phyloP scores from a whole-genome alignment of 2,113 vertebrate genomes.

The Spea bombifrons region DNA sequence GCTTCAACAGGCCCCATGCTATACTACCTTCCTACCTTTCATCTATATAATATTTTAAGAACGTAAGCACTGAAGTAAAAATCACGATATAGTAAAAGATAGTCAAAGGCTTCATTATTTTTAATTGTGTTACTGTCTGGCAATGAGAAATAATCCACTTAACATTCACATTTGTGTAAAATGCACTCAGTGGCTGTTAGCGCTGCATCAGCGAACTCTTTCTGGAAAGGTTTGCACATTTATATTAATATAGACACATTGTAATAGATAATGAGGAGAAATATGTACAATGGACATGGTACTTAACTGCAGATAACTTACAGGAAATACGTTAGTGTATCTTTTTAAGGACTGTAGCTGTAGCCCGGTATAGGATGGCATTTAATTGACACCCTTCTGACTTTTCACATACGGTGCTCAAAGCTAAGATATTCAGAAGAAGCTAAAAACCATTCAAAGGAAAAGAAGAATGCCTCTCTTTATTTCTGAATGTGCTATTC shows the following conservation, averaged over 20 bases:
- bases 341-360: conserved; percentile 11
- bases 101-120: too few species aligned
- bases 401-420: neutral
- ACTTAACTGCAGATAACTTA: conserved; percentile 4
- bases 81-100: too few species aligned
- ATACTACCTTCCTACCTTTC: too few species aligned
- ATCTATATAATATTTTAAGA: too few species aligned
- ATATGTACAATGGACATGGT: conserved; percentile 3
- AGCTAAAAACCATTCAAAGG: neutral
- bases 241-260: neutral
- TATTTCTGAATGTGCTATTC: neutral
- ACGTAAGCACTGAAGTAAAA: too few species aligned
- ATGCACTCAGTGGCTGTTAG: neutral
- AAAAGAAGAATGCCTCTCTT: neutral
- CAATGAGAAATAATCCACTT: too few species aligned
- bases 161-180: neutral
- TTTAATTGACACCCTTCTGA: conserved; percentile 34
- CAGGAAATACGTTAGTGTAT: neutral
- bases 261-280: neutral
- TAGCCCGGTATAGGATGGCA: conserved; percentile 8
- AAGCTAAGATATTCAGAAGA: neutral
- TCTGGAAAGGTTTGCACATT: conserved; percentile 1
- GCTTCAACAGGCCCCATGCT: too few species aligned
- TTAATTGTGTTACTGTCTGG: too few species aligned
- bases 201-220: conserved; percentile 2